phyloP scores from a whole-genome alignment of 1,140 invertebrate species.

The Liolophura sinensis region DNA sequence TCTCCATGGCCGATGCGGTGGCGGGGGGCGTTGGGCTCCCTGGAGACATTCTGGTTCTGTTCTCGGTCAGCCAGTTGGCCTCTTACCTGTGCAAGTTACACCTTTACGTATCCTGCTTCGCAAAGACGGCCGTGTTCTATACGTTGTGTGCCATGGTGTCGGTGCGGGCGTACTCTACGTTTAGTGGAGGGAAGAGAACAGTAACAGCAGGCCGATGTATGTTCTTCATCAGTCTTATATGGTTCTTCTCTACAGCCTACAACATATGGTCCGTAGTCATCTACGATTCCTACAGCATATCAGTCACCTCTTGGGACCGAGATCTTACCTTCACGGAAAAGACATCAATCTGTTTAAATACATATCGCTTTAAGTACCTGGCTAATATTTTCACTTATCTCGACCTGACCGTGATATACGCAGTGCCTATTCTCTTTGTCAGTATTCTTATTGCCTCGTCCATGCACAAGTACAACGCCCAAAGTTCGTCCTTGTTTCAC shows the following conservation, averaged over 20 bases:
- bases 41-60: conserved; percentile 21
- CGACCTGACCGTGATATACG: too few species aligned
- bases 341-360: too few species aligned
- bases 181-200: conserved; percentile 27
- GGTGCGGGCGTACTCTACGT: conserved; percentile 28
- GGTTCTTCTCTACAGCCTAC: conserved; percentile 44
- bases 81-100: conserved; percentile 34
- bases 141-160: conserved; percentile 33
- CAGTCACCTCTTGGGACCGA: neutral
- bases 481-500: too few species aligned
- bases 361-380: too few species aligned
- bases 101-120: conserved; percentile 30
- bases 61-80: conserved; percentile 19
- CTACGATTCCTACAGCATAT: conserved; percentile 20
- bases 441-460: too few species aligned
- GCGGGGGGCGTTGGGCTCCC: conserved; percentile 31
- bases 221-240: conserved; percentile 38
- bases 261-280: conserved; percentile 45
- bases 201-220: conserved; percentile 37
- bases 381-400: too few species aligned
- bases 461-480: too few species aligned
- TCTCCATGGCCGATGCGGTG: conserved; percentile 34
- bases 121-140: conserved; percentile 37
- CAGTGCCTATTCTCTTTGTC: too few species aligned
- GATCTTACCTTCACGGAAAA: too few species aligned